Evolutionary conservation across 2,113 vertebrate species (phyloP).

Genomic region (Engraulis encrasicolus): DNA sequence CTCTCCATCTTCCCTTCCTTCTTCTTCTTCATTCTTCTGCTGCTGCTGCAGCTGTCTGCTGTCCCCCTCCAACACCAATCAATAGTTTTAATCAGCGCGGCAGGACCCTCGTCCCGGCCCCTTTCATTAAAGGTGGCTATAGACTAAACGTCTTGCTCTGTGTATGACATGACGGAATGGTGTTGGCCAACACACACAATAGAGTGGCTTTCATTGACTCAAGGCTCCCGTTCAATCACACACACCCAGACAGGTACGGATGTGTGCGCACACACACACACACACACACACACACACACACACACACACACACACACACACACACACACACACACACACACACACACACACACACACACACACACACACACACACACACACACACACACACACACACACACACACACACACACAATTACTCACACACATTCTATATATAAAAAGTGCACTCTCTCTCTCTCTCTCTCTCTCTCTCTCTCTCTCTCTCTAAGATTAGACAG

Average conservation of each 20-base stretch:
- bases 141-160: neutral
- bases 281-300: neutral
- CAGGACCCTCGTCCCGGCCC: neutral
- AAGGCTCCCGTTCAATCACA: neutral
- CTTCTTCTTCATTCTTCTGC: conserved; percentile 15
- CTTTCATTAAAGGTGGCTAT: neutral
- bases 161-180: neutral
- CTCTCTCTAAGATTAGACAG: neutral
- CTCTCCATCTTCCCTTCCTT: neutral
- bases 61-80: conserved; percentile 7
- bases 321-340: too few relatives aligned
- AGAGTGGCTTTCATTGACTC: neutral
- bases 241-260: neutral
- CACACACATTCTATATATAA: too few relatives aligned
- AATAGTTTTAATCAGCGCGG: neutral
- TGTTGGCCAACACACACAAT: neutral
- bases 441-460: too few relatives aligned
- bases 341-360: neutral
- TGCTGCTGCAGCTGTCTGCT: too few relatives aligned
- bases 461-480: too few relatives aligned
- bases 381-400: neutral
- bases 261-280: too few relatives aligned
- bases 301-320: too few relatives aligned
- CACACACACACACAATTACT: neutral
- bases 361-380: neutral